Evolutionary conservation across 2,113 vertebrate species (phyloP).

Genomic region (Phaethornis superciliosus): DNA sequence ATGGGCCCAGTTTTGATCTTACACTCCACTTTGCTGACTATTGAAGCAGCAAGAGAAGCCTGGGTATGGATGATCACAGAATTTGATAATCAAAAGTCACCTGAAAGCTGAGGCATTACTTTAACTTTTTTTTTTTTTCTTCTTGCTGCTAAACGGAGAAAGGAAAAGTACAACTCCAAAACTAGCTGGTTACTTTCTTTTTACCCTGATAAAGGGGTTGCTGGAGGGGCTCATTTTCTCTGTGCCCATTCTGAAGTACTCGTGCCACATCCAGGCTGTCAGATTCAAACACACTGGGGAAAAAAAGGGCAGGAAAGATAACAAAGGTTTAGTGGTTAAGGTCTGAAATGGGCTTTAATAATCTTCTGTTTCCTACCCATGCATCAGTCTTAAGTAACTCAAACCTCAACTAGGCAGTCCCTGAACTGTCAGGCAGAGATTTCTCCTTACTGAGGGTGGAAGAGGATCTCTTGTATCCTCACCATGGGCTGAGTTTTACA

Average conservation of each 20-base stretch:
- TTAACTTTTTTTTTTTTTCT: not conserved
- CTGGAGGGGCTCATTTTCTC: slow-evolving; percentile 78
- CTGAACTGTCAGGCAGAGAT: not conserved
- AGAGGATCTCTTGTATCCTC: not conserved
- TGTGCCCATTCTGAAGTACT: slow-evolving; percentile 77
- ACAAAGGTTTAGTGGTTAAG: not conserved
- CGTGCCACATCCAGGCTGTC: slow-evolving; percentile 82
- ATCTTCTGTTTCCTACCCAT: not conserved
- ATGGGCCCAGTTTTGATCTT: not conserved
- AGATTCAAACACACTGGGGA: slow-evolving; percentile 71
- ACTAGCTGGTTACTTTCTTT: slow-evolving; percentile 68
- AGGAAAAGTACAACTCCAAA: slow-evolving; percentile 62
- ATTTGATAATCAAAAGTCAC: not conserved
- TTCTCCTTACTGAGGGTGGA: not conserved
- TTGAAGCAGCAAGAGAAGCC: not conserved
- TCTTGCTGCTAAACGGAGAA: slow-evolving; percentile 40
- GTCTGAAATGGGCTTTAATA: not conserved
- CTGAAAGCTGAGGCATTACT: not conserved
- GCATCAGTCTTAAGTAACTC: not conserved
- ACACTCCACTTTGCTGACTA: not conserved
- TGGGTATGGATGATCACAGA: not conserved
- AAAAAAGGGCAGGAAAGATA: slow-evolving; percentile 9
- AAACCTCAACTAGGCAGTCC: not conserved
- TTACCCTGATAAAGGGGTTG: slow-evolving; percentile 70
- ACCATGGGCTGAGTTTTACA: not conserved